Evolutionary conservation across 2,797 vertebrate genomes (phyloP), one percentile per base, ranked within the genome.

Genomic region (Platyrinchus mystaceus): DNA sequence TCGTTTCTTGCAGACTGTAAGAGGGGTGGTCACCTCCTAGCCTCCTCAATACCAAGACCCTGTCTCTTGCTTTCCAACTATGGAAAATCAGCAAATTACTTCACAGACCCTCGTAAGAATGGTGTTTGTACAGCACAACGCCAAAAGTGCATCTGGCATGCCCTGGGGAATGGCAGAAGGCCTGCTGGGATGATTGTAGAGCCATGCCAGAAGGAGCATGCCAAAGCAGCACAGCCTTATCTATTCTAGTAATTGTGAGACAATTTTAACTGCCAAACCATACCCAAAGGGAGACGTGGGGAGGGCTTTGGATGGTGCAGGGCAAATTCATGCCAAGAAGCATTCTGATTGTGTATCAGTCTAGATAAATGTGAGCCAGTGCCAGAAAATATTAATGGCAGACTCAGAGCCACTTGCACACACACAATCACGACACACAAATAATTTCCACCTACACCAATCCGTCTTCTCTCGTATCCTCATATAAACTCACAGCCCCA

Each of bases 401-500:
- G 13, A 14, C 22, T 70, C 28, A 60, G 32, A 87, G 27, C 43
- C 2, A 3, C 28, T 59, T 67, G 22, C 53, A 53, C 2, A 74
- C 36, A 43, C 17, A 53, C 7, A 62, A 37, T 9, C n/a, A 22
- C 1, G 1, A 69, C n/a, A 36, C 23, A 55, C 18, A 58, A 64
- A 32, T 30, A 73, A 43, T 24, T 37, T 43, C 44, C 34, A 14
- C 12, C n/a, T 55, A 59, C 27, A 55, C 2, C 9, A 9, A 92
- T 20, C 17, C 1, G 0, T 32, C 19, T 67, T 70, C 22, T 62
- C 39, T 28, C 0, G 0, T 70, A 74, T 15, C 13, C n/a, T 87
- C 26, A 28, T 55, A 15, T 15, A 47, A 78, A 81, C 8, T 55
- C 21, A 36, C 46, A 59, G 5, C 13, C 22, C 50, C 15, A 34